Evolutionary conservation across 2,797 vertebrate species (phyloP), one percentile per base, ranked within the genome.

Genomic region (Erethizon dorsatum): DNA sequence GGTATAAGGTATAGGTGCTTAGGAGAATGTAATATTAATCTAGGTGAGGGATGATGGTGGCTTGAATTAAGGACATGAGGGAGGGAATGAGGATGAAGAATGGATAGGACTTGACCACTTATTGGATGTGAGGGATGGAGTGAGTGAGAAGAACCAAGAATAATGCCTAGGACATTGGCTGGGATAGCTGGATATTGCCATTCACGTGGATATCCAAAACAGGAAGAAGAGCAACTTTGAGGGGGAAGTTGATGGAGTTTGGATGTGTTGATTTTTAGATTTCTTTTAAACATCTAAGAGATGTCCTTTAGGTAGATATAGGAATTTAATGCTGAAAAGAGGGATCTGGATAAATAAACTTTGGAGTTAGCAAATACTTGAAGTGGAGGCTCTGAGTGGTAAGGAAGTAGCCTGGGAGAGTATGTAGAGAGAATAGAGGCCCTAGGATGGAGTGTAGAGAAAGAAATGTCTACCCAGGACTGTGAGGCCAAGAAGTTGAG

Each of bases 201-300:
- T 63, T 52, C 20, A 12, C 15, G 11, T 20, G 22, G 15, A 11
- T 41, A 91, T 28, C 26, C 45, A 89, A 41, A 90, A 75, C 56
- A 87, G 54, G 26, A 83, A 83, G 52, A 83, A 45, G 73, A 86
- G 7, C 8, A 56, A 15, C 37, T 56, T 28, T 87, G 69, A 69
- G 13, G 22, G 33, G 22, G 9, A 84, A 78, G 28, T 80, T 56
- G 50, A 79, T 67, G 67, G 54, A 82, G 37, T 84, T 94, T 82
- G 80, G 59, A 71, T 83, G 31, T 37, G 47, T 50, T 82, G 77
- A 88, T 17, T 88, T 95, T 92, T 86, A 67, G 61, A 61, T 89
- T 37, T n/a, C 31, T 86, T 6, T 91, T 92, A 56, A 82, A 67
- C 24, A 63, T 83, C 22, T 47, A 80, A 84, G 67, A 96, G 61